Base-by-base conservation (phyloP, 2,797 vertebrate species). In the Hafferia zeledoni region DNA sequence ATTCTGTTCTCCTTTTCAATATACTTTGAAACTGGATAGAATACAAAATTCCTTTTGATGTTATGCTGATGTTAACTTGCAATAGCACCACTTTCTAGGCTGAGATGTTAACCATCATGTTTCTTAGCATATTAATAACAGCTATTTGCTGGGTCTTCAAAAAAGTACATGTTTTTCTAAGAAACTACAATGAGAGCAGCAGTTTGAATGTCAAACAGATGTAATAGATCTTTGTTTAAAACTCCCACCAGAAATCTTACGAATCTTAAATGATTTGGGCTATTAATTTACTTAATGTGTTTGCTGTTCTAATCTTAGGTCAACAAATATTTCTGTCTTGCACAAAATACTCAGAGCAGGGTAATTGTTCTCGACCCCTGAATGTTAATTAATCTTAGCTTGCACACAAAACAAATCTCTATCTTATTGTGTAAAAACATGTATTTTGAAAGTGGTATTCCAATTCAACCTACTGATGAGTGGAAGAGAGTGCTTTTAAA, bases 261-360 rank as follows among this genome's bases (percentile, higher is more conserved):
- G 35, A 91, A 82, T 90, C 56, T 30, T 69, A 72, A 94, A 89
- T 86, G 83, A 76, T 90, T 89, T 78, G 57, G 18, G 20, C 90
- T 93, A 87, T 88, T 93, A 84, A 94, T 92, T 92, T 84, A 33
- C 46, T 88, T 89, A 87, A 65, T 82, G n/a, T 3, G 5, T 68
- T 93, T 95, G 50, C 44, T 84, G 49, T 81, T 87, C 85, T 72
- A 90, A 89, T 92, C 90, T 70, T 87, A 9, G n/a, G 64, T 93
- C 80, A 93, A 92, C 63, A 83, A 91, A 81, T 59, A 93, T 65
- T 92, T 94, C 49, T 80, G 44, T 91, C 80, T 79, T 92, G 18
- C 4, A 81, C 28, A 25, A 84, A 91, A 53, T 64, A 19, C 9
- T 84, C 43, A 14, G 7, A 17, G n/a, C 9, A 88, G 4, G 50